phyloP scores from a whole-genome alignment of 2,797 vertebrate species.

The Sebastes matsubarae region DNA sequence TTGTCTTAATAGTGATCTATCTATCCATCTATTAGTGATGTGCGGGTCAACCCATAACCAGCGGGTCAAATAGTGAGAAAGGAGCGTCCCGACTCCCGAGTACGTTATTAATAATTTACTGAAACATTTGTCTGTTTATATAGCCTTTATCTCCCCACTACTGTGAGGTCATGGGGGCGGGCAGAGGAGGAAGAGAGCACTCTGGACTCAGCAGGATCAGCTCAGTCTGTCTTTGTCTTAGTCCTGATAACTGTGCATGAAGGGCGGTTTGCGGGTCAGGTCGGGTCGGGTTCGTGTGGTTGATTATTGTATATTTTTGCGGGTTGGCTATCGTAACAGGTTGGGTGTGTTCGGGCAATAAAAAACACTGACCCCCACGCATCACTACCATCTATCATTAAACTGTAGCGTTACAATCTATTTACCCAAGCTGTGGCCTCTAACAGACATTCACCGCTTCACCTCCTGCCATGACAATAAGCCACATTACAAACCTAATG shows the following conservation, averaged over 20 bases:
- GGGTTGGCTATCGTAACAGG: not conserved
- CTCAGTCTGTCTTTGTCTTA: no score
- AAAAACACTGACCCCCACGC: not conserved
- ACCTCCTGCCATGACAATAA: conserved; percentile 10
- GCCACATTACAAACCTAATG: conserved; percentile 12
- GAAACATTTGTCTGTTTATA: not conserved
- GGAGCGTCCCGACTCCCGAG: not conserved
- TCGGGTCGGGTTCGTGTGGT: no score
- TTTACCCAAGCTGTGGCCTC: not conserved
- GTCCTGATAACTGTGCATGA: no score
- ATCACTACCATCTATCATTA: not conserved
- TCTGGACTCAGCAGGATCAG: no score
- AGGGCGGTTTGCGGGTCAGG: no score
- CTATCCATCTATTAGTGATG: not conserved
- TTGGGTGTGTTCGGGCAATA: not conserved
- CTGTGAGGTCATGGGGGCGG: no score
- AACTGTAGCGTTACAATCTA: not conserved
- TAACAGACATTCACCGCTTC: not conserved
- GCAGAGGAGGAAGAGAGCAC: accelerated
- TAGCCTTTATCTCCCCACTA: not conserved
- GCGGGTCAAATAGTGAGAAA: not conserved
- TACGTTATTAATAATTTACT: not conserved
- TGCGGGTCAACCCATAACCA: no score
- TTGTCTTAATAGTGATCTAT: not conserved
- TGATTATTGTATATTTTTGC: no score